Base-by-base conservation (phyloP, 2,888 invertebrate genomes). In the Nematopogon swammerdamellus region DNA sequence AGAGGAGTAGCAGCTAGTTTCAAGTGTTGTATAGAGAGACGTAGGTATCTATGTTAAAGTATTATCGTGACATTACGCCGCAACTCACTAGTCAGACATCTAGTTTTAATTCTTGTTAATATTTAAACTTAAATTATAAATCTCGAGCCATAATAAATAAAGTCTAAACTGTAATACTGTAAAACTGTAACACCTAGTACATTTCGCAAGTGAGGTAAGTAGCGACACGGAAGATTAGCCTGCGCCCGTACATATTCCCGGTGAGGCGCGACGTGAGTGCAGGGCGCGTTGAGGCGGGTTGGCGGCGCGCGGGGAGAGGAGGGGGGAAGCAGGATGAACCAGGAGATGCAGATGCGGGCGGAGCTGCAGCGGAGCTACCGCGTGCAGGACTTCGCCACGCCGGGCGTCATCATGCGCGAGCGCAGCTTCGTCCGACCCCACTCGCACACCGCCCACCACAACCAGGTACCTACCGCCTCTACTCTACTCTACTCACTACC, bases 371-470 rank as follows among this genome's bases (percentile, higher is more conserved):
- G 80, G 56, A 80, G 80, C 62, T 80, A 73, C 63, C 70, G 80
- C 60, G 75, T 80, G 72, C 77, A 76, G 61, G 82, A 84, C 61
- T 83, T 84, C 61, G 73, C 80, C 48, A 64, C 81, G 36, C 76
- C 80, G 45, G 72, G 77, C 51, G 82, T 86, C 57, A 83, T 85
- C 61, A 84, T 85, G 65, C 71, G 88, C 56, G 88, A 88, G 67
- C 77, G 88, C 57, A 88, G 88, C 67, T 88, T 88, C 67, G 80
- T 88, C 49, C 82, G 86, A 52, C 80, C 83, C 45, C 86, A 81
- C 60, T 79, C 77, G 2, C 80, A 84, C 63, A 82, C 75, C 55
- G 72, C 79, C 68, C 80, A 80, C 67, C 80, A 80, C 63, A 75
- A 73, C 67, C 81, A 79, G 80, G 81, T 80, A 58, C 58, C n/a